Conservation (phyloP, 2,888 invertebrate genomes). For the Pheosia tremula region DNA sequence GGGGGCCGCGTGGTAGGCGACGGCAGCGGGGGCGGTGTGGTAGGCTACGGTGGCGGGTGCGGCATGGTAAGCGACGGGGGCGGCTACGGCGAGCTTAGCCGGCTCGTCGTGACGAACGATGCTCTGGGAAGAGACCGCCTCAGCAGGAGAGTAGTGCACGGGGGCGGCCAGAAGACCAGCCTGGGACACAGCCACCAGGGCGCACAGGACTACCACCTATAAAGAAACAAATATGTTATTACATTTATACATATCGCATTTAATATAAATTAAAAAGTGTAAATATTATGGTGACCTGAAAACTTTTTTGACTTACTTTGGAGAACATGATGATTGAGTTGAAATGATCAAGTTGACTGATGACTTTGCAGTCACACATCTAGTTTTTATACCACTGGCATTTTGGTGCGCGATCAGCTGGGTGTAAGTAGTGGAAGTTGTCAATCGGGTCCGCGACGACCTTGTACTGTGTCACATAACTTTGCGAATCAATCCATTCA, state of each 20-base stretch:
- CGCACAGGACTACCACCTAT: conserved; percentile 52
- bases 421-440: conserved; percentile 53
- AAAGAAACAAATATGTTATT: conserved; percentile 13
- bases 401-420: conserved; percentile 37
- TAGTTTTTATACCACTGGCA: conserved; percentile 53
- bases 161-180: conserved; percentile 65
- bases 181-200: conserved; percentile 59
- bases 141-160: conserved; percentile 60
- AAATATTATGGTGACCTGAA: not conserved
- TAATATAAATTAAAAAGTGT: not conserved
- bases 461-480: conserved; percentile 39
- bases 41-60: conserved; percentile 31
- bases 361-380: conserved; percentile 36
- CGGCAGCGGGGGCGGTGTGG: conserved; percentile 34
- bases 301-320: conserved; percentile 48
- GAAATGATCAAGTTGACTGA: conserved; percentile 48
- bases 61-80: conserved; percentile 28
- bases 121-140: conserved; percentile 67
- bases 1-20: conserved; percentile 64
- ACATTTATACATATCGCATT: not conserved
- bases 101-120: conserved; percentile 58
- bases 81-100: conserved; percentile 24
- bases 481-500: conserved; percentile 39
- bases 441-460: conserved; percentile 33
- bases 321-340: conserved; percentile 55